Evolutionary conservation across 2,888 invertebrate genomes (phyloP).

Genomic region (Troilus luridus): DNA sequence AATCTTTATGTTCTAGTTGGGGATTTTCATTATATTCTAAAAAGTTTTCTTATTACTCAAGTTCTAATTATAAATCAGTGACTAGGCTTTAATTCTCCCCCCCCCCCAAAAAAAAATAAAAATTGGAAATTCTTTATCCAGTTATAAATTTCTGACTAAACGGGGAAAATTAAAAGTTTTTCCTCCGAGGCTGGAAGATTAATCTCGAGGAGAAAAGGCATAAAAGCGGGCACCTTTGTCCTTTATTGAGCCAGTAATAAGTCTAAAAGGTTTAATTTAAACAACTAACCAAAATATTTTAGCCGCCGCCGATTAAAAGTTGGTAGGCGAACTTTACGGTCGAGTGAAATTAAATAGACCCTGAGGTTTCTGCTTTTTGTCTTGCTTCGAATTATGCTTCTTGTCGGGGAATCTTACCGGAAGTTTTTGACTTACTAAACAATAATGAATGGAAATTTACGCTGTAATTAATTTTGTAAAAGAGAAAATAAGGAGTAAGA

Average conservation of each 20-base stretch:
- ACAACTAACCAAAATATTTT: constrained; percentile 25
- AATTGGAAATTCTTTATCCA: not conserved
- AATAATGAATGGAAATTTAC: not conserved
- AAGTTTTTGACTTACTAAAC: not conserved
- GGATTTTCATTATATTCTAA: not conserved
- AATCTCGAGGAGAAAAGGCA: not conserved
- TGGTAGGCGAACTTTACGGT: not conserved
- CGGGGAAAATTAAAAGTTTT: constrained; percentile 14
- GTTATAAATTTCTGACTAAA: not conserved
- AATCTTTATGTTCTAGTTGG: not conserved
- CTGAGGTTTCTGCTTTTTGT: not conserved
- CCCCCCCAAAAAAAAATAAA: not conserved
- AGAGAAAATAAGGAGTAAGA: too few relatives aligned
- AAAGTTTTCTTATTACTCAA: not conserved
- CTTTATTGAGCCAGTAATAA: constrained; percentile 33
- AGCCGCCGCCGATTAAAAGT: not conserved
- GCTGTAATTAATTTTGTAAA: not conserved
- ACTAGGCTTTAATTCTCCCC: not conserved
- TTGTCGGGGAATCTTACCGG: not conserved
- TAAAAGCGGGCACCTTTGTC: not conserved
- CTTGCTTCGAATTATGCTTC: not conserved
- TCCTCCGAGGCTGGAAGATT: not conserved
- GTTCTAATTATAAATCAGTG: not conserved
- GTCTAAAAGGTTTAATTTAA: constrained; percentile 38
- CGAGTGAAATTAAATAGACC: not conserved